phyloP scores from a whole-genome alignment of 2,888 invertebrate genomes.

The Spicauda simplicius region DNA sequence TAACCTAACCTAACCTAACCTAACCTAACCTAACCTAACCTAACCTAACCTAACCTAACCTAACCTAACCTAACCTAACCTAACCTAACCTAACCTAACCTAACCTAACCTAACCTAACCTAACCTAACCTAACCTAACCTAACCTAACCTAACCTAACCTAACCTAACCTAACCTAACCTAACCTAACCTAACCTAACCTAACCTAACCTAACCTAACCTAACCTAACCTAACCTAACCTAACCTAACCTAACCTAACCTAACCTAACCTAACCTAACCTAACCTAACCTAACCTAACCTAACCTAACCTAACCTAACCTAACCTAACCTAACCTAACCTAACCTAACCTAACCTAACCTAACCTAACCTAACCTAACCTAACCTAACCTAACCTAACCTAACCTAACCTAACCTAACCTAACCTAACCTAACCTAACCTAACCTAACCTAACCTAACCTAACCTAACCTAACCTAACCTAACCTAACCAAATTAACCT shows the following conservation, averaged over 20 bases:
- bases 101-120: conserved; percentile 35
- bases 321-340: conserved; percentile 9
- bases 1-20: no score
- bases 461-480: no score
- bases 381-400: no score
- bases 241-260: conserved; percentile 34
- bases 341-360: no score
- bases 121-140: conserved; percentile 34
- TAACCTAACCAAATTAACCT: no score
- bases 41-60: no score
- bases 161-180: conserved; percentile 31
- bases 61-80: conserved; percentile 33
- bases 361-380: no score
- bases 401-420: no score
- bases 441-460: no score
- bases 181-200: conserved; percentile 33
- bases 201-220: conserved; percentile 35
- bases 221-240: conserved; percentile 35
- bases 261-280: conserved; percentile 35
- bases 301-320: conserved; percentile 34
- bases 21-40: no score
- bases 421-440: no score
- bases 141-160: conserved; percentile 38
- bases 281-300: conserved; percentile 35
- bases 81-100: conserved; percentile 35